Percentiles rank a stretch among this genome's conserved stretches.
phyloP scores from a whole-genome alignment of 2,888 invertebrate genomes.

The Pherbina coryleti region DNA sequence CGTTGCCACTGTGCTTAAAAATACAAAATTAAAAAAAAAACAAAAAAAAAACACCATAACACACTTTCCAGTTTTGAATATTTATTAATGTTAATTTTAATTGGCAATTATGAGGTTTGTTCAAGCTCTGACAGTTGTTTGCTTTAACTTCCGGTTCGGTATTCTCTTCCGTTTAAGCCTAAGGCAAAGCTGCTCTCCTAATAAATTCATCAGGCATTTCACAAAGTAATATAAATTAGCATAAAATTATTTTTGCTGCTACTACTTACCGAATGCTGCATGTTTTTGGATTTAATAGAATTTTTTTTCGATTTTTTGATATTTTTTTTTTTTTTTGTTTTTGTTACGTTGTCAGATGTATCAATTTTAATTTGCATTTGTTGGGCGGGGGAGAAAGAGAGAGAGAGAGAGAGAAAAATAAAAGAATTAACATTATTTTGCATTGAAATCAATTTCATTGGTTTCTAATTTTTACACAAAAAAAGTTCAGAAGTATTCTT shows the following conservation, averaged over 20 bases:
- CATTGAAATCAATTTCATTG: not conserved
- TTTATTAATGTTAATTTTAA: no score
- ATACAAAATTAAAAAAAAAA: no score
- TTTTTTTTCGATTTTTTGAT: not conserved
- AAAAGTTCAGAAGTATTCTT: not conserved
- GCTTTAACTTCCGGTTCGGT: not conserved
- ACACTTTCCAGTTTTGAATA: no score
- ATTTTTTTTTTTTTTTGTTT: not conserved
- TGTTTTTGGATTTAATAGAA: not conserved
- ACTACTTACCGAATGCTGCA: constrained; percentile 6
- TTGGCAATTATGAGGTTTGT: no score
- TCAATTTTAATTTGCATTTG: no score
- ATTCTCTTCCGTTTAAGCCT: not conserved
- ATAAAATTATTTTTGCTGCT: not conserved
- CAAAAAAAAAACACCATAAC: no score
- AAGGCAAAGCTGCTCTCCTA: not conserved
- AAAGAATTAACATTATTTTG: not conserved
- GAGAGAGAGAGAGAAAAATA: not conserved
- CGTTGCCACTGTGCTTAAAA: no score
- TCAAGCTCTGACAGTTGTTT: not conserved
- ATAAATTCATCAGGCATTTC: not conserved
- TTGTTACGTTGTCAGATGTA: no score
- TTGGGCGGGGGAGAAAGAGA: no score
- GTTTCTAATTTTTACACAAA: not conserved
- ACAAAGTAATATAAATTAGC: not conserved